phyloP scores from a whole-genome alignment of 2,113 vertebrate species.

The Okapia johnstoni region DNA sequence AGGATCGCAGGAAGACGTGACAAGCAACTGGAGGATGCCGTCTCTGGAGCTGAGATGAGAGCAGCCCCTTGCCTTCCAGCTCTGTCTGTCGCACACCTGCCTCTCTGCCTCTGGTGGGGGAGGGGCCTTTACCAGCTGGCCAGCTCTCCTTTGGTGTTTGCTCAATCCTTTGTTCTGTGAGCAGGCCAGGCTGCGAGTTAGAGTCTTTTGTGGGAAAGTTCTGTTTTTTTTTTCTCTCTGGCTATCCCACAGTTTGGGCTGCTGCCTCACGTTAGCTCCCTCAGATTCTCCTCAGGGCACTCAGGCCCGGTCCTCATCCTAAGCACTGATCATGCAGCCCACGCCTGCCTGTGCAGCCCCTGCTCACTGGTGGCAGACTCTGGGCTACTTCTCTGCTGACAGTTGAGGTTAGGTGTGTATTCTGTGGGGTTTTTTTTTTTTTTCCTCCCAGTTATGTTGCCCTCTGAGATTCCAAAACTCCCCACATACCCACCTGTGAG shows the following conservation, averaged over 20 bases:
- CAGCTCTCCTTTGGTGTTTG: background rate
- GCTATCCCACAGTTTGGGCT: background rate
- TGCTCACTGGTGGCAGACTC: rapidly evolving
- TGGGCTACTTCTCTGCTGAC: background rate
- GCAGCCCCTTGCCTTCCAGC: background rate
- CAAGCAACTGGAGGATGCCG: background rate
- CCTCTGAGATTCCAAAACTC: background rate
- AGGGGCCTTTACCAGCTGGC: background rate
- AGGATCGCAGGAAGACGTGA: background rate
- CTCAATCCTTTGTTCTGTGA: background rate
- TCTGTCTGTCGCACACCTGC: background rate
- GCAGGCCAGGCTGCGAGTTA: background rate
- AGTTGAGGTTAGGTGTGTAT: background rate
- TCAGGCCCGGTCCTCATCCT: background rate
- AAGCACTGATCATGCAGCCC: rapidly evolving
- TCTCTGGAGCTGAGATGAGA: background rate
- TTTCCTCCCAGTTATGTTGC: background rate
- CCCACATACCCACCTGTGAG: background rate
- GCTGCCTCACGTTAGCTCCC: background rate
- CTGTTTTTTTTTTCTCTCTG: background rate
- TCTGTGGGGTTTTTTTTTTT: rapidly evolving
- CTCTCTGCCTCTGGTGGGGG: background rate
- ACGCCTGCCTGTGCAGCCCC: background rate
- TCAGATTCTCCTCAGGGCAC: background rate
- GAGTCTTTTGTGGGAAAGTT: background rate